Evolutionary conservation across 1,140 invertebrate genomes (phyloP).

Genomic region (Scaptomyza graminum): DNA sequence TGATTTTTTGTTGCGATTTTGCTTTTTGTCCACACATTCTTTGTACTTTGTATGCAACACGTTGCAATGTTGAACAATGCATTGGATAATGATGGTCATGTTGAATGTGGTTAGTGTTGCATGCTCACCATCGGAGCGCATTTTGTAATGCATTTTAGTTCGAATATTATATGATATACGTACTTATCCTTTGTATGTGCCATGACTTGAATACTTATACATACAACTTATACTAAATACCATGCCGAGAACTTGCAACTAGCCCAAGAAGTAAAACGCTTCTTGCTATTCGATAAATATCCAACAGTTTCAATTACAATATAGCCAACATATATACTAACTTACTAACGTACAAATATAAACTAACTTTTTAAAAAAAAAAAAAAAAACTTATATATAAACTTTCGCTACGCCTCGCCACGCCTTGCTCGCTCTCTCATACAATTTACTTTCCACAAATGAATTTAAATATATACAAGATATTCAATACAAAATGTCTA

Average conservation of each 20-base stretch:
- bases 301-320: slow-evolving; percentile 34
- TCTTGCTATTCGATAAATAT: slow-evolving; percentile 47
- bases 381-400: slow-evolving; percentile 36
- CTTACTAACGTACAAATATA: slow-evolving; percentile 36
- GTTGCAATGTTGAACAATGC: slow-evolving; percentile 48
- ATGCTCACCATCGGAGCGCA: slow-evolving; percentile 29
- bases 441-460: slow-evolving; percentile 49
- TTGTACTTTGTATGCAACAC: slow-evolving; percentile 62
- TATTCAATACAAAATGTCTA: slow-evolving; percentile 23
- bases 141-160: slow-evolving; percentile 62
- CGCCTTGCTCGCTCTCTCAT: slow-evolving; percentile 72
- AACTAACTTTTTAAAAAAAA: slow-evolving; percentile 53
- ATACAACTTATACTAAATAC: slow-evolving; percentile 27
- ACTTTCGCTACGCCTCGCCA: slow-evolving; percentile 65
- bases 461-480: slow-evolving; percentile 10
- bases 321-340: slow-evolving; percentile 41
- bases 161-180: slow-evolving; percentile 39
- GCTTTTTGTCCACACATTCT: slow-evolving; percentile 25
- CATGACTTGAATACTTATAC: slow-evolving; percentile 14
- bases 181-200: slow-evolving; percentile 20
- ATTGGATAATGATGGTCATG: slow-evolving; percentile 48
- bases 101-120: slow-evolving; percentile 44
- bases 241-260: slow-evolving; percentile 45
- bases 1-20: slow-evolving; percentile 45
- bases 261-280: slow-evolving; percentile 44